Evolutionary conservation across 2,797 vertebrate species (phyloP), one percentile per base, ranked within the genome.

Genomic region (Syndactyla subalaris): DNA sequence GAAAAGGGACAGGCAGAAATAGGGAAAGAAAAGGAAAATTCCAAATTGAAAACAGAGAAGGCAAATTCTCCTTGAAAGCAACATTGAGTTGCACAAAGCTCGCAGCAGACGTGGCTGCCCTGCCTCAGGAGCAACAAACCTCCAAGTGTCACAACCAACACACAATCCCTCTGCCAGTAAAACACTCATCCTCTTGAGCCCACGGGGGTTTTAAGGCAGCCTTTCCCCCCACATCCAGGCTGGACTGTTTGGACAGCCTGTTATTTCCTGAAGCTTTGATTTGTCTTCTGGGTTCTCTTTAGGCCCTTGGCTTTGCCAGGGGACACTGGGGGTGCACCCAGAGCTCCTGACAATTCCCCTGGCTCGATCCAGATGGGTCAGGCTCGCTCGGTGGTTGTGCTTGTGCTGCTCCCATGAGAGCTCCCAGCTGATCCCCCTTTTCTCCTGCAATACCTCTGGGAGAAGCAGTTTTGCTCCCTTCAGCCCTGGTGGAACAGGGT

Each of bases 221-320:
- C 14, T 63, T 38, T 15, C 30, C 29, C 12, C 26, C 72, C 5
- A 14, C 66, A 27, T 1, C 38, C 38, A 30, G n/a, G 27, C 32
- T 0, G 0, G 29, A 10, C 19, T 8, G 34, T 38, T 34, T 4
- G 54, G 19, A 9, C 30, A 65, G 55, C 29, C 38, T 1, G 0
- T 3, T 3, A 7, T 3, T 8, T 38, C 10, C 1, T 39, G 32
- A 14, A n/a, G 43, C 13, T 67, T 52, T 54, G 21, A 6, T 85
- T 63, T 77, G 57, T 65, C n/a, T 27, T 14, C 54, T 7, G 38
- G 21, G 19, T 2, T 32, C 29, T 45, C 55, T 67, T 22, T 2
- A 41, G 85, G 21, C 59, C 79, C 29, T 16, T 0, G 39, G 7
- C 6, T 45, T 65, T 26, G 38, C 14, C 2, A 36, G 38, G 32